These are phyloP conservation scores for Jaculus jaculus DNA, from an alignment of 2,113 vertebrate species.

Conservation along the genomic window DNA sequence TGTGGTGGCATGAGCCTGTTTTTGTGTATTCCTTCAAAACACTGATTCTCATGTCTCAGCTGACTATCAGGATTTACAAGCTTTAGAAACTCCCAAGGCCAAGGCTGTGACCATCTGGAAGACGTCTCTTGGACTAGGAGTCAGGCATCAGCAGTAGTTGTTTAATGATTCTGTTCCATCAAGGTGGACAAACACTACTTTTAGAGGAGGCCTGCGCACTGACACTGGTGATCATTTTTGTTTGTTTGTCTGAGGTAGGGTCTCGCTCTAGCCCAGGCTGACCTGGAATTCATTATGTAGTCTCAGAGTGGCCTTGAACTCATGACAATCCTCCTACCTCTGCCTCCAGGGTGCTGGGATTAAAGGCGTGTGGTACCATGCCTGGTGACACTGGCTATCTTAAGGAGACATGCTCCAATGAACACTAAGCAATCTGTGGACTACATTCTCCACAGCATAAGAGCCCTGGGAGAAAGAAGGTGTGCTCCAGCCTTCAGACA, in stretches of 20 bases:
- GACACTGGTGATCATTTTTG: neutral
- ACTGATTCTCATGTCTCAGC: neutral
- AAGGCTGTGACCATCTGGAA: neutral
- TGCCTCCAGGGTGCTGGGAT: too few relatives aligned
- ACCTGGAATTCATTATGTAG: too few relatives aligned
- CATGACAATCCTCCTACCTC: too few relatives aligned
- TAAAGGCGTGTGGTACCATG: too few relatives aligned
- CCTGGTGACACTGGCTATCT: neutral
- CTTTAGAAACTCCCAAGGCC: neutral
- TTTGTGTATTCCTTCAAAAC: neutral
- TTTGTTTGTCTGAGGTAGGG: too few relatives aligned
- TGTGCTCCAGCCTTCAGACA: accelerated
- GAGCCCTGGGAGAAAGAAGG: accelerated
- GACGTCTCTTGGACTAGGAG: neutral
- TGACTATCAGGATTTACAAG: neutral
- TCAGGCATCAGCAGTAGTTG: neutral
- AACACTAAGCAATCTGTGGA: neutral
- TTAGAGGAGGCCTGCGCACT: neutral
- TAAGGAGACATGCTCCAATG: neutral
- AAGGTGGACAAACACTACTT: neutral
- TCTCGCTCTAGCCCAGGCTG: too few relatives aligned
- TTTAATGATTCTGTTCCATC: neutral
- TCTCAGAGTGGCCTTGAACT: too few relatives aligned
- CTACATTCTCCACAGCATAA: neutral
- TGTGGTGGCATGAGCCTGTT: neutral